Evolutionary conservation across 2,888 invertebrate genomes (phyloP), one percentile per base, ranked within the genome.

Genomic region (Diaphora mendica): DNA sequence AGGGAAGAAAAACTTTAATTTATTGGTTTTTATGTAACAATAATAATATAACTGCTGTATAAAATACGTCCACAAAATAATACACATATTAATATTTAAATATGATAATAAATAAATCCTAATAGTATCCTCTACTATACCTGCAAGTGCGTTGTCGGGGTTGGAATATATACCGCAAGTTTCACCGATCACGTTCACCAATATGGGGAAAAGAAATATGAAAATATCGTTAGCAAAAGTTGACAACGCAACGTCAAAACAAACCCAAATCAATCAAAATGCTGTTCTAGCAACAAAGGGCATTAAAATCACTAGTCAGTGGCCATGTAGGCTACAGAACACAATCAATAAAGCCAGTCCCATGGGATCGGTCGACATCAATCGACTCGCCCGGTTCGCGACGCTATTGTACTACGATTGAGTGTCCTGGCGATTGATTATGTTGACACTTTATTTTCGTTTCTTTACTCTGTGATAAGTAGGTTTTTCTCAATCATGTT

Each of bases 301-400:
- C 72, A 74, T 74, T 79, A 76, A 75, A 79, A 79, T 79, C 79
- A 76, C 72, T 73, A 72, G 68, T 51, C 70, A 59, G 59, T 71
- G 73, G 68, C 8, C 42, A 55, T 62, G 55, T 68, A 44, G 71
- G 64, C 68, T 64, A 64, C n/a, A 69, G 35, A 74, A 48, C 39
- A 76, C 76, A 84, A 85, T 86, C 86, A 86, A 86, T 86, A 84
- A 74, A 76, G 26, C 74, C 67, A 15, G 71, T 79, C 83, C 82
- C 83, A n/a, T 4, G 77, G 80, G 82, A 20, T 62, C 51, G 55
- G 82, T 75, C 75, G 79, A 79, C 86, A 82, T 86, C 84, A 84
- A 86, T 86, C 79, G 74, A 76, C 72, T 71, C 62, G 64, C 73
- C 74, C 75, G 26, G 71, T 70, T 72, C 73, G 66, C 70, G 65